A percentile compares a stretch with the other conserved stretches of the same genome.
phyloP scores from a whole-genome alignment of 2,797 vertebrate species.

The Enteromius afrohamiltoni region DNA sequence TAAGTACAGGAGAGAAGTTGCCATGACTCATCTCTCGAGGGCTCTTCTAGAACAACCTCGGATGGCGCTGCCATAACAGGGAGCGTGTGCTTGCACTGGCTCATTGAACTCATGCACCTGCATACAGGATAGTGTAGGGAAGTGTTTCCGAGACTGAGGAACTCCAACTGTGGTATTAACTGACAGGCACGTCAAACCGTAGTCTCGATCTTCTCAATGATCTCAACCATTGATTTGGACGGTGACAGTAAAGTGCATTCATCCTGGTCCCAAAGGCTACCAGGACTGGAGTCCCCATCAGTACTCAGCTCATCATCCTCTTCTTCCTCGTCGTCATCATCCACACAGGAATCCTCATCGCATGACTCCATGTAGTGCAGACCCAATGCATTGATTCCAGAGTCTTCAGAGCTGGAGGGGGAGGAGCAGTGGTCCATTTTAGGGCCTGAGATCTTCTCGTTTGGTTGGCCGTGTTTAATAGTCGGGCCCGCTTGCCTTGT shows the following conservation, averaged over 20 bases:
- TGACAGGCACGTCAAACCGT: constrained; percentile 77
- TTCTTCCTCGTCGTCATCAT: constrained; percentile 73
- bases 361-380: constrained; percentile 85
- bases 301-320: constrained; percentile 66
- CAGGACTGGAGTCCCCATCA: constrained; percentile 78
- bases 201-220: constrained; percentile 91
- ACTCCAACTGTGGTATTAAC: not conserved
- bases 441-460: constrained; percentile 72
- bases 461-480: constrained; percentile 59
- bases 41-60: constrained; percentile 28
- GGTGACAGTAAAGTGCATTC: constrained; percentile 84
- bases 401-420: constrained; percentile 88
- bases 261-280: constrained; percentile 86
- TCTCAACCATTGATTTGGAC: constrained; percentile 85
- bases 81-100: constrained; percentile 34
- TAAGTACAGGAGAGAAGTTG: constrained; percentile 23
- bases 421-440: constrained; percentile 88
- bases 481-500: constrained; percentile 52
- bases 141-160: constrained; percentile 17
- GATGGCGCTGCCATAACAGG: constrained; percentile 12
- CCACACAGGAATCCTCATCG: constrained; percentile 85
- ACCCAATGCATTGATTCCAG: constrained; percentile 86
- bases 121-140: constrained; percentile 20
- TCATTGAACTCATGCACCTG: constrained; percentile 30
- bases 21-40: constrained; percentile 20